Base-by-base conservation (phyloP, 2,797 vertebrate species). In the Halcyon smyrnensis region DNA sequence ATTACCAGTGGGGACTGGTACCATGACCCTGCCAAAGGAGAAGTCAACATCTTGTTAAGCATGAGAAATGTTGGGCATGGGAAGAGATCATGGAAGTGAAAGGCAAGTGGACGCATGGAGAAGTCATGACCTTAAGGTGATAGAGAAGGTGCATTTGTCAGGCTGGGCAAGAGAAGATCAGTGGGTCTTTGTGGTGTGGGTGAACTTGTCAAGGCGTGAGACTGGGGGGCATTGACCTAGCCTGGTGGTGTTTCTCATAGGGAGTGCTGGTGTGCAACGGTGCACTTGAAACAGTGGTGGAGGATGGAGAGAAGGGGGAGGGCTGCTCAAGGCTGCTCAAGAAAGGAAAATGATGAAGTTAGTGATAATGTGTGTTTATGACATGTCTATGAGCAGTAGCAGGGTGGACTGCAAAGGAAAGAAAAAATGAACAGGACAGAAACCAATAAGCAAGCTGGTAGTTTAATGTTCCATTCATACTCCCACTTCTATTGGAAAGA, bases 191-290 rank as follows among this genome's bases (percentile, higher is more conserved):
- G n/a, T 65, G 12, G 4, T 73, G 7, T 37, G n/a, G 4, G 9
- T 82, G 19, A 37, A 67, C 25, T 24, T 74, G 4, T 23, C 32
- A 15, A 14, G 50, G 8, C 13, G 2, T 11, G 25, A 69, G 25
- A 32, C 0, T 2, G 8, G 5, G 4, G 16, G 8, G 5, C 28
- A 15, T 6, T 88, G n/a, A 11, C 6, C 4, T 32, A 34, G 25
- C 2, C 10, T 1, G 0, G 6, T 64, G 19, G 9, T 68, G 6
- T 67, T 45, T 79, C 12, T 59, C 18, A 1, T 1, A 9, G 11
- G 16, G 32, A 13, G 19, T 60, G 57, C 37, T 68, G 30, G 2
- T 45, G 12, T 54, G 15, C 53, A 25, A 60, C 6, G 8, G 4
- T 36, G 23, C 34, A 15, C n/a, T 75, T 5, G 2, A 36, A 88